These are phyloP conservation scores for Anguilla megastoma DNA, from an alignment of 2,797 vertebrate genomes.

Conservation along the genomic window DNA sequence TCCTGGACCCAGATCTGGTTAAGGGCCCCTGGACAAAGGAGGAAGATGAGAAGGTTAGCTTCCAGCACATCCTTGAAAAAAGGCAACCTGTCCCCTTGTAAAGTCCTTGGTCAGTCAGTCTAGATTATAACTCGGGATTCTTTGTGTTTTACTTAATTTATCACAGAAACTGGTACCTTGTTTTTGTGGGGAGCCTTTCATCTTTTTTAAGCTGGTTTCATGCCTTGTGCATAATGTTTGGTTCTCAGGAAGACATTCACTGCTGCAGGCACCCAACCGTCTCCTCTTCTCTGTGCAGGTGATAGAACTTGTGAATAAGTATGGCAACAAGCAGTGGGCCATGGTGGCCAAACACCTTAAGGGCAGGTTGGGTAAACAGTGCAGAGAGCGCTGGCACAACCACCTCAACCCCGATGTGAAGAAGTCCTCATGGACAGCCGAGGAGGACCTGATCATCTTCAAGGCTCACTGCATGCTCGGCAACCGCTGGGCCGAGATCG, in stretches of 20 bases:
- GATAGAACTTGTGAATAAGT: slow-evolving; percentile 91
- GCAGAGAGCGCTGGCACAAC: slow-evolving; percentile 97
- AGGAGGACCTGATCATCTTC: slow-evolving; percentile 95
- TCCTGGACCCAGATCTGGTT: slow-evolving; percentile 91
- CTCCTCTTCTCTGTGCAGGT: slow-evolving; percentile 71
- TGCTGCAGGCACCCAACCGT: neutral
- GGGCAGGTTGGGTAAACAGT: slow-evolving; percentile 94
- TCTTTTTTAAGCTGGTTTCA: neutral
- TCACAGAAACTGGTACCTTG: neutral
- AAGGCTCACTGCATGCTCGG: slow-evolving; percentile 92
- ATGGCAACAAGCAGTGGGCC: slow-evolving; percentile 96
- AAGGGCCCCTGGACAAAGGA: slow-evolving; percentile 99
- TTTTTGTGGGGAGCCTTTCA: neutral
- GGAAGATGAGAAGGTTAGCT: slow-evolving; percentile 90
- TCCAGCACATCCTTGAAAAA: neutral
- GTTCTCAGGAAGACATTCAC: neutral
- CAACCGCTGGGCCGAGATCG: slow-evolving; percentile 98
- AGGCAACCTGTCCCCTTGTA: neutral
- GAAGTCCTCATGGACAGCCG: slow-evolving; percentile 95
- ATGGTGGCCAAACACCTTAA: slow-evolving; percentile 94
- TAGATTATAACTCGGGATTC: neutral
- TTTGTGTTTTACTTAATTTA: neutral
- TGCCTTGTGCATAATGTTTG: neutral
- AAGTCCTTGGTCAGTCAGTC: neutral
- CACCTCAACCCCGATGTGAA: slow-evolving; percentile 97